These are phyloP conservation scores for Poecilobothrus nobilitatus DNA, from an alignment of 2,888 invertebrate genomes.

Conservation along the genomic window DNA sequence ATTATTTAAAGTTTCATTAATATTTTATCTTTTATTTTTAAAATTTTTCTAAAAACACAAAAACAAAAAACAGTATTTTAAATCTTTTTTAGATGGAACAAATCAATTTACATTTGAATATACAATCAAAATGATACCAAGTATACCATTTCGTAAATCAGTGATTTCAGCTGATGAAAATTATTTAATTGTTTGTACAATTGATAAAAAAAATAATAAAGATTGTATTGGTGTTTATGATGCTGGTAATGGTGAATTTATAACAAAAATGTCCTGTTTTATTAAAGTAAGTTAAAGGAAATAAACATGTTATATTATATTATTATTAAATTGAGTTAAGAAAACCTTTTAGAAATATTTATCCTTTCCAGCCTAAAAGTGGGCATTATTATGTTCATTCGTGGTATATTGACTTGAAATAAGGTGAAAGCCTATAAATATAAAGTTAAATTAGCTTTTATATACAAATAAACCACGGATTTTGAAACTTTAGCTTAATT, in stretches of 20 bases:
- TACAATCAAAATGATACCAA: slow-evolving; percentile 61
- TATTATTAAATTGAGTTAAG: too few relatives aligned
- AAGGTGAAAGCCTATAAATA: too few relatives aligned
- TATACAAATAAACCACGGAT: too few relatives aligned
- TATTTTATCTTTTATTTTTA: too few relatives aligned
- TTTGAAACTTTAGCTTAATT: too few relatives aligned
- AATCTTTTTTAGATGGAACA: slow-evolving; percentile 55
- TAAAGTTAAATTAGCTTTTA: too few relatives aligned
- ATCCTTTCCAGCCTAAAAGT: too few relatives aligned
- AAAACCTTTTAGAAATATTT: too few relatives aligned
- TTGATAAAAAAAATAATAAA: slow-evolving; percentile 64
- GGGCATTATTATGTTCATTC: too few relatives aligned
- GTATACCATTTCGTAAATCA: slow-evolving; percentile 62
- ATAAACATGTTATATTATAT: background rate
- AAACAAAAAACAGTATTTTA: background rate
- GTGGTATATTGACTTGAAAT: too few relatives aligned
- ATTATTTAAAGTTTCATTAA: too few relatives aligned
- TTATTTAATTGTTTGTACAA: slow-evolving; percentile 67
- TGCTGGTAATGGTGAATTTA: slow-evolving; percentile 62
- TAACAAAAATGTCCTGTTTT: slow-evolving; percentile 46
- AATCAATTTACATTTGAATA: slow-evolving; percentile 75
- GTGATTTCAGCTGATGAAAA: slow-evolving; percentile 76
- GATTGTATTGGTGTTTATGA: slow-evolving; percentile 80
- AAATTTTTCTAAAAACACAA: too few relatives aligned
- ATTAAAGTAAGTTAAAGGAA: slow-evolving; percentile 46